Percentiles rank a stretch among this genome's conserved stretches.
Evolutionary conservation across 35 echinoderm and acorn worm genomes (phyloP).

Genomic region (Ophiothrix spiculata): DNA sequence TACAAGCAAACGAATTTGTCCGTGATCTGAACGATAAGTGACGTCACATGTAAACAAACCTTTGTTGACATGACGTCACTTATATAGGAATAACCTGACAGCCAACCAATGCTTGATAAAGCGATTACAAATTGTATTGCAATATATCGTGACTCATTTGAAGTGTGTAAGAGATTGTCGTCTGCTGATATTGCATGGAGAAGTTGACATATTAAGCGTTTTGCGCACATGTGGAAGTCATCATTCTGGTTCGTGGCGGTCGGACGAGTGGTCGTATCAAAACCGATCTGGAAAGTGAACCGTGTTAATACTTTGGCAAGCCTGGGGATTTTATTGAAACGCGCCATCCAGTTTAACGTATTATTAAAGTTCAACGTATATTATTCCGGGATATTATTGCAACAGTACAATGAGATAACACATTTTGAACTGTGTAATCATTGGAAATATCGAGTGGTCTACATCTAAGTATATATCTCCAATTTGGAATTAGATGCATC

Average conservation of each 20-base stretch:
- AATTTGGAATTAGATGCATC: no score
- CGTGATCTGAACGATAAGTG: no score
- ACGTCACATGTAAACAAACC: slow-evolving; percentile 15
- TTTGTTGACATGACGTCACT: background rate
- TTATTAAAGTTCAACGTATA: no score
- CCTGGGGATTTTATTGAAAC: background rate
- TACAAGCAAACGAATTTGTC: no score
- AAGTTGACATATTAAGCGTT: slow-evolving; percentile 5
- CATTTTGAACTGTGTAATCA: no score
- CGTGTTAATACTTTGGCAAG: background rate
- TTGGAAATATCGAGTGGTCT: no score
- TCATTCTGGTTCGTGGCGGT: background rate
- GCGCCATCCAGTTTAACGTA: background rate
- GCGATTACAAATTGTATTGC: background rate
- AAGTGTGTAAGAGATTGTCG: background rate
- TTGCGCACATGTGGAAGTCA: background rate
- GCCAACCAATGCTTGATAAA: no score
- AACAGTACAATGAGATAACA: background rate
- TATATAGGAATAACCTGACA: background rate
- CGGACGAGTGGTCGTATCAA: background rate
- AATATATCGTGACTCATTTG: background rate
- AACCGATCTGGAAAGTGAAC: background rate
- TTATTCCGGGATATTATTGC: background rate
- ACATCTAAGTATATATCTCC: no score
- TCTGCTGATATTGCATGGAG: background rate